A percentile compares a stretch with the other conserved stretches of the same genome.
phyloP scores from a whole-genome alignment of 2,888 invertebrate genomes.

The Deilephila porcellus region DNA sequence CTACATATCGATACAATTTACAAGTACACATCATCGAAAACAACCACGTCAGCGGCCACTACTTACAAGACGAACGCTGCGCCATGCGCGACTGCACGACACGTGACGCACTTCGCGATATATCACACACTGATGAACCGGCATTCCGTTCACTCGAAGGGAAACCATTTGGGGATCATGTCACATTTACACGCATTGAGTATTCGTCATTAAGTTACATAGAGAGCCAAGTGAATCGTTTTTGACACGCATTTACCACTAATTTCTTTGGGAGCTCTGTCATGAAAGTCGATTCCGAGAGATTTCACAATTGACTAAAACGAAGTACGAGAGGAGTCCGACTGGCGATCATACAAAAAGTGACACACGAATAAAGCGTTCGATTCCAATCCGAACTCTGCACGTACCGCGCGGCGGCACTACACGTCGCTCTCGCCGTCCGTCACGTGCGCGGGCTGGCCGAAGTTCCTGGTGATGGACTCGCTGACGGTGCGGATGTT shows the following conservation, averaged over 20 bases:
- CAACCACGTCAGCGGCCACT: constrained; percentile 65
- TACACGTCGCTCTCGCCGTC: constrained; percentile 88
- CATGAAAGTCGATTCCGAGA: constrained; percentile 59
- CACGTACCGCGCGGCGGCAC: constrained; percentile 51
- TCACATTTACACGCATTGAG: constrained; percentile 52
- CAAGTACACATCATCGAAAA: constrained; percentile 55
- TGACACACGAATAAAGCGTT: constrained; percentile 39
- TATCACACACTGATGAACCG: background rate
- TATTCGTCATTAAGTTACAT: constrained; percentile 61
- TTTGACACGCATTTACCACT: constrained; percentile 40
- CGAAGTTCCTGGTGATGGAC: constrained; percentile 90
- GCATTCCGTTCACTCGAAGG: constrained; percentile 37
- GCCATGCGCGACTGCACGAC: background rate
- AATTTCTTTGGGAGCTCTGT: constrained; percentile 57
- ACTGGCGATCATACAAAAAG: constrained; percentile 34
- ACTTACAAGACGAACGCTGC: constrained; percentile 35
- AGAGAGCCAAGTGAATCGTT: constrained; percentile 68
- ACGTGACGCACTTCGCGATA: constrained; percentile 10
- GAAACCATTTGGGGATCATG: constrained; percentile 34
- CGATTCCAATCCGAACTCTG: constrained; percentile 43
- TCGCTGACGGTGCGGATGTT: constrained; percentile 91
- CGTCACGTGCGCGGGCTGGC: constrained; percentile 87
- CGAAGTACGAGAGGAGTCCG: constrained; percentile 44
- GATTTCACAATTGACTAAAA: constrained; percentile 65
- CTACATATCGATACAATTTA: constrained; percentile 79